Conservation (phyloP, 2,113 vertebrate species). For the Uropsilus gracilis region DNA sequence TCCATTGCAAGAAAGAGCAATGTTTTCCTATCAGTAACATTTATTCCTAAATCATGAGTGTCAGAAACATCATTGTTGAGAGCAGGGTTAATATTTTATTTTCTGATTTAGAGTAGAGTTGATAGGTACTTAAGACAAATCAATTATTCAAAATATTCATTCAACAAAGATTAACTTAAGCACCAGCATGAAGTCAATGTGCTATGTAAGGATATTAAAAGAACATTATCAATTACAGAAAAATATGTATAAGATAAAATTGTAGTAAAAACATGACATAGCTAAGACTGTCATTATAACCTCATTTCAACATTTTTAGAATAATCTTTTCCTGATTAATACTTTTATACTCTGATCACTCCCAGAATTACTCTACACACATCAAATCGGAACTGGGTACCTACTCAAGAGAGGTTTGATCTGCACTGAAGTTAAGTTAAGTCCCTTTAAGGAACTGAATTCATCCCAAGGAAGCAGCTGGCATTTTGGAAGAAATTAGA, state of each 20-base stretch:
- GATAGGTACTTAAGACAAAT: neutral
- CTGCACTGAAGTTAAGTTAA: neutral
- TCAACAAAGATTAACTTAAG: slow-evolving; percentile 10
- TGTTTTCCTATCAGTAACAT: neutral
- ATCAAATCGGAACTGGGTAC: neutral
- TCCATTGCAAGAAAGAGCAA: neutral
- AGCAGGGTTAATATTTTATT: neutral
- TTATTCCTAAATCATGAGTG: neutral
- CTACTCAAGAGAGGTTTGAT: neutral
- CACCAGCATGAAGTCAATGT: neutral
- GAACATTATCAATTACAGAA: neutral
- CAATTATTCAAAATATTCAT: neutral
- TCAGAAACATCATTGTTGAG: neutral
- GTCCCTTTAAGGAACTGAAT: neutral
- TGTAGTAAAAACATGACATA: neutral
- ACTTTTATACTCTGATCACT: neutral
- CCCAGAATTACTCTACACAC: neutral
- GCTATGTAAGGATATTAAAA: neutral
- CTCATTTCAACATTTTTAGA: neutral
- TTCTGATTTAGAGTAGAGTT: too few species aligned
- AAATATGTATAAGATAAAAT: neutral
- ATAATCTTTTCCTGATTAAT: neutral
- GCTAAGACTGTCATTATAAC: neutral
- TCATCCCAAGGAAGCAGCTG: neutral
- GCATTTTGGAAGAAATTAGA: neutral